Evolutionary conservation across 2,113 vertebrate species (phyloP), one percentile per base, ranked within the genome.

Genomic region (Tragelaphus imberbis): DNA sequence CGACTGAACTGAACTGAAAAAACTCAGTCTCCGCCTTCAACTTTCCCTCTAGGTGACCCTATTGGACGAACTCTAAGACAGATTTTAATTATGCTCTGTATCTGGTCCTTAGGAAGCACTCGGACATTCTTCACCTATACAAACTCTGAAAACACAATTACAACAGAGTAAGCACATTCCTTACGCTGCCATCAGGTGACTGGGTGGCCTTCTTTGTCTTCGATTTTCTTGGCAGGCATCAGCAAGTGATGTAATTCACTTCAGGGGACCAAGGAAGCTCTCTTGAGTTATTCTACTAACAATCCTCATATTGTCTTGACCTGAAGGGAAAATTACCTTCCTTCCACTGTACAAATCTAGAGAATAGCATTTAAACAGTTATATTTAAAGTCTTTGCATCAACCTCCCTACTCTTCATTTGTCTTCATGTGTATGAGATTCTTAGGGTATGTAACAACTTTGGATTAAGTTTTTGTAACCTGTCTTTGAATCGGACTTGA

Each of bases 11-110:
- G 44, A 44, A 44, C 44, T 44, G 44, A 44, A 44, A 6, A 3
- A 90, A 61, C 8, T 71, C 61, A 36, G 0, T 28, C 51, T 82
- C 30, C 6, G 9, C 51, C 36, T 89, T 86, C 79, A 86, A 17
- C 33, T 71, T 91, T 40, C 36, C 93, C 95, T 98, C 91, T 95
- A 97, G 94, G 77, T 98, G 95, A 92, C 94, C 95, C 93, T 93
- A n/a, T 58, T 97, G 97, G 86, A 96, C 93, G 88, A 95, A 33
- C 7, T 92, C 96, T 98, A 93, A 68, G 51, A 61, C 53, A 51
- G 56, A 21, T 19, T 92, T 40, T 86, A 91, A 71, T 84, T 56
- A 21, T 2, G 63, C 3, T 33, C 59, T 21, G 16, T 16, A 61
- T 93, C 89, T 86, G 80, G 85, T 89, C 94, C 82, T 90, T 79